Percentiles rank a stretch among this genome's conserved stretches.
Evolutionary conservation across 2,797 vertebrate genomes (phyloP).

Genomic region (Eulemur albifrons): DNA sequence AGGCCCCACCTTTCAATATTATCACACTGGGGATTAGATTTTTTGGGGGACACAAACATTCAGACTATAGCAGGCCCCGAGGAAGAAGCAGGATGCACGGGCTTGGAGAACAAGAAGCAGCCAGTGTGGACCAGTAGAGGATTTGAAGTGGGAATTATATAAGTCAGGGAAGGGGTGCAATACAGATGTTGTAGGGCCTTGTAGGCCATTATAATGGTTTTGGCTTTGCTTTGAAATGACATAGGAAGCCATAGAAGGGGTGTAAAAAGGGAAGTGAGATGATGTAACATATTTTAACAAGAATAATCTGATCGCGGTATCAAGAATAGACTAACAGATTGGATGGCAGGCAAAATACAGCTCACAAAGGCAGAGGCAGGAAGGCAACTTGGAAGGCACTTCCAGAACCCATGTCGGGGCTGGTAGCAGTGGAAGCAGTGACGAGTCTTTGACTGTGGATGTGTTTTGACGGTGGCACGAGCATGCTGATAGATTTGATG

Average conservation of each 20-base stretch:
- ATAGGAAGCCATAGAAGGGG: background rate
- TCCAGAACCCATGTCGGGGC: background rate
- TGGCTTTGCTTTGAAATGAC: background rate
- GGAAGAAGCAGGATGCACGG: background rate
- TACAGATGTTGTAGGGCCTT: background rate
- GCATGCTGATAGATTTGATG: background rate
- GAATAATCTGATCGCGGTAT: background rate
- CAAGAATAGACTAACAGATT: background rate
- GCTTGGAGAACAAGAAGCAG: background rate
- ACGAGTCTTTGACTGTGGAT: background rate
- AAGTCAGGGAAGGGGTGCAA: background rate
- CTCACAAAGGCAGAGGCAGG: background rate
- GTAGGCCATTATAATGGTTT: background rate
- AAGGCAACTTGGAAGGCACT: background rate
- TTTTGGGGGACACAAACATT: background rate
- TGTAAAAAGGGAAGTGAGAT: background rate
- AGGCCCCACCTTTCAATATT: background rate
- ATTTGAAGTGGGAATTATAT: background rate
- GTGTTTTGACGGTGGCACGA: background rate
- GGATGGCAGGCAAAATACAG: background rate
- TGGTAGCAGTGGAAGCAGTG: background rate
- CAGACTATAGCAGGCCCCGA: background rate
- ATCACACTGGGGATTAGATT: background rate
- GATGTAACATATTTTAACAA: background rate
- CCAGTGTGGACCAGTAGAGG: background rate